Base-by-base conservation (phyloP, 2,113 vertebrate species). In the Pseudois nayaur region DNA sequence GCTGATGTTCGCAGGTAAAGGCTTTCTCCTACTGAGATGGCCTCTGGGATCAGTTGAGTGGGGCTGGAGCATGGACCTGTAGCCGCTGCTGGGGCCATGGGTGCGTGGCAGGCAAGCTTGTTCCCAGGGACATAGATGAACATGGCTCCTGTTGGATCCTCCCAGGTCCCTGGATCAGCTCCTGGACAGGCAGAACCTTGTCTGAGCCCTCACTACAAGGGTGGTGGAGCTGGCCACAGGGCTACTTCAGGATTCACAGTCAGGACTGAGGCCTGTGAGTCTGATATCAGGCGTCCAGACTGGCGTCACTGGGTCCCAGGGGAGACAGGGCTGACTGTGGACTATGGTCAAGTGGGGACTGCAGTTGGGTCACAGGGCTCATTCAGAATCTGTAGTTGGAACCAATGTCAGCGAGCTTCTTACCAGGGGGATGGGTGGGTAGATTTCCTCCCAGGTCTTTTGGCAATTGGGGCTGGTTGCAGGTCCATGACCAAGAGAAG, bases 61-160 rank as follows among this genome's bases (percentile, higher is more conserved):
- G 79, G 36, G 45, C 52, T 83, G 27, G 27, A 83, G 14, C 23
- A 7, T 33, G 40, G 25, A 40, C 86, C 23, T 31, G 16, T 12
- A 57, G 13, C 43, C 1, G 1, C 40, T 89, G 55, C 36, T 25
- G 50, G 27, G 48, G 31, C 48, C 76, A 6, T 25, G 45, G n/a
- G 33, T 50, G 43, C 9, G 2, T 55, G 29, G 43, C 52, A 45
- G 29, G n/a, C 3, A 33, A 15, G 54, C 21, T n/a, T 93, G 45
- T 60, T 89, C 50, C 21, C 36, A 93, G 36, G 13, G 31, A 8
- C 21, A 31, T 52, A 54, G 40, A 36, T 40, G 54, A 25, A 2
- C 13, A 0, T 48, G 11, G 55, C 29, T 86, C 50, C 16, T n/a
- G 7, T 52, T 2, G 6, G 60, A 33, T 76, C 8, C 21, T 0